Conservation (phyloP, 2,888 invertebrate species). For the Pollenia labialis region DNA sequence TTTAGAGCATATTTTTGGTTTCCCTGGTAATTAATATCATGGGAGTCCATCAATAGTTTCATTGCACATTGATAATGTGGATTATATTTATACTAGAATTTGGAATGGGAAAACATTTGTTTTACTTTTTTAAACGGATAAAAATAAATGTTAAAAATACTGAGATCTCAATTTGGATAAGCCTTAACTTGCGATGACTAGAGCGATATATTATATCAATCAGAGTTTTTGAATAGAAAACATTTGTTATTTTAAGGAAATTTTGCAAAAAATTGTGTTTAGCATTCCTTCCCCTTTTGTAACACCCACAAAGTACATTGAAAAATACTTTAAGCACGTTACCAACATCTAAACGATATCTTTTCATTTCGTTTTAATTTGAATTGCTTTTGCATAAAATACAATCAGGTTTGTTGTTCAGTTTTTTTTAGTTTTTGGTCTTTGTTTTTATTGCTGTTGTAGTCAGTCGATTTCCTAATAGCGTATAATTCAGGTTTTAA, state of each 20-base stretch:
- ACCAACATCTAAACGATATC: conserved; percentile 19
- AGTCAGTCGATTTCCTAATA: conserved; percentile 43
- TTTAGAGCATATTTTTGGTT: no score
- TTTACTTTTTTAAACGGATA: no score
- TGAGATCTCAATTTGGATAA: no score
- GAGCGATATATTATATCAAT: no score
- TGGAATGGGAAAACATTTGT: no score
- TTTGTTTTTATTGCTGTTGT: conserved; percentile 15
- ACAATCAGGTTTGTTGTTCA: conserved; percentile 29
- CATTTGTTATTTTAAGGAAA: neutral
- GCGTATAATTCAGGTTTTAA: conserved; percentile 65
- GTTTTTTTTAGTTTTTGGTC: neutral
- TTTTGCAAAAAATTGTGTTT: neutral
- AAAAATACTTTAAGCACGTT: conserved; percentile 27
- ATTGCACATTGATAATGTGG: no score
- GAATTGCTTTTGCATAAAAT: conserved; percentile 15
- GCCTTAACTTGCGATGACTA: no score
- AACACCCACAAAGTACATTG: conserved; percentile 50
- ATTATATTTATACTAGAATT: no score
- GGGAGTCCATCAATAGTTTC: no score
- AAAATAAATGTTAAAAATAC: no score
- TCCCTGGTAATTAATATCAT: no score
- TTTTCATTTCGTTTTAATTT: conserved; percentile 17
- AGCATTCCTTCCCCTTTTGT: conserved; percentile 1
- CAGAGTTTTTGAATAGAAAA: no score